phyloP scores from a whole-genome alignment of 2,797 vertebrate species.

The Sebastolobus alascanus region DNA sequence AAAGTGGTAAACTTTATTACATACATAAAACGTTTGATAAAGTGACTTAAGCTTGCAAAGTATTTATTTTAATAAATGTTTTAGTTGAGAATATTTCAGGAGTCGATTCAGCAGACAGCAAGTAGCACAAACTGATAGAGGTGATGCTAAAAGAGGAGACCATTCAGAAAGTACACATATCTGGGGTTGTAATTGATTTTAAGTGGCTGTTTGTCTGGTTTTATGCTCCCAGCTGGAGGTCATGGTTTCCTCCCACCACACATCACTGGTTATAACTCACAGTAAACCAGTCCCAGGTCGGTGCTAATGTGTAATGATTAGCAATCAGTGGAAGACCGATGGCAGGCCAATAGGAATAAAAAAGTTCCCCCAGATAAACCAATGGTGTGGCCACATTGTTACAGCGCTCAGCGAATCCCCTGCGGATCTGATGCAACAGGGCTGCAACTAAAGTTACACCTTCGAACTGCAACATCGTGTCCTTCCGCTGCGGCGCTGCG shows the following conservation, averaged over 20 bases:
- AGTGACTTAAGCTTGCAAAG: neutral
- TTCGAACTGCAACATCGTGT: conserved; percentile 80
- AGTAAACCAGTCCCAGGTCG: conserved; percentile 26
- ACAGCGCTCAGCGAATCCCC: conserved; percentile 82
- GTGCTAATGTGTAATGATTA: conserved; percentile 68
- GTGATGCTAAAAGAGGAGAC: fast-evolving
- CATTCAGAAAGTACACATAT: neutral
- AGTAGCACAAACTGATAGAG: neutral
- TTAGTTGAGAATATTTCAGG: neutral
- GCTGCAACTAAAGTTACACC: conserved; percentile 87
- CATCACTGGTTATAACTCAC: neutral
- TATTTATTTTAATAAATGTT: neutral
- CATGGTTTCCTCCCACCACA: neutral
- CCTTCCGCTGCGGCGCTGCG: conserved; percentile 79
- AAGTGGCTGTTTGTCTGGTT: neutral
- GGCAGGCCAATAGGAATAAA: conserved; percentile 73
- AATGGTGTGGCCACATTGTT: conserved; percentile 81
- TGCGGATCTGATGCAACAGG: conserved; percentile 90
- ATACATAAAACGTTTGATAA: neutral
- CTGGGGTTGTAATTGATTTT: neutral
- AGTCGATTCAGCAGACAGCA: too few species aligned
- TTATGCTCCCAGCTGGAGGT: conserved; percentile 3
- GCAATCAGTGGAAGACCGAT: conserved; percentile 64
- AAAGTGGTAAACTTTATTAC: neutral
- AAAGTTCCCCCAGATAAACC: conserved; percentile 70